Evolutionary conservation across 1,140 invertebrate species (phyloP), one percentile per base, ranked within the genome.

Genomic region (Lordiphosa mommai): DNA sequence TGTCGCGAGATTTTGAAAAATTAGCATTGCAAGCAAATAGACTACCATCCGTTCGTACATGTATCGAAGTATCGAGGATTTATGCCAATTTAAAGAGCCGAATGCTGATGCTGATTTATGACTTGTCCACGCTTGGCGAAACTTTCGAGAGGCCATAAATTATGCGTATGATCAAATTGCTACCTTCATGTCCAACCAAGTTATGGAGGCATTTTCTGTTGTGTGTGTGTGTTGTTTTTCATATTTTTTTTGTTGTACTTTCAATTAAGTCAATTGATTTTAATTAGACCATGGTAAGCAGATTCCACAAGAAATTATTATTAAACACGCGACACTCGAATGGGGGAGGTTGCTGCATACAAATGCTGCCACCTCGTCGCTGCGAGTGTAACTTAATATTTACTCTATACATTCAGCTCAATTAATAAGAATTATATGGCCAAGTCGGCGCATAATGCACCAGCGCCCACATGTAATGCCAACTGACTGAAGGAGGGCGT

Each of bases 251-350:
- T 82, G 61, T 76, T 82, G 68, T 76, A 66, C 77, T 84, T 84
- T 77, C 77, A 84, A 84, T 84, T 84, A 84, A 84, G 79, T 53
- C 77, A 84, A 84, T 84, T 84, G 77, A 84, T 77, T 84, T 84
- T 84, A 84, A 84, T 84, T 84, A 84, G 77, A 84, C 77, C 77
- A 84, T 71, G 77, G 80, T 72, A 72, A 56, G 69, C 72, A 82
- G 68, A 72, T 84, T 82, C 72, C 63, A 57, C 20, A 72, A 72
- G 72, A 84, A 77, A 84, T 84, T 72, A 82, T 84, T 84, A 84
- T 84, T 84, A 84, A 84, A 56, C 77, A 84, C 77, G 77, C 77
- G 72, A 84, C 63, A 63, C 72, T 65, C 52, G 40, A 49, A 58
- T 50, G 20, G 9, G 13, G 38, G 44, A 36, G 20, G 14, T 13